Evolutionary conservation across 35 echinoderm and acorn worm species (phyloP).

Genomic region (Eucidaris tribuloides): DNA sequence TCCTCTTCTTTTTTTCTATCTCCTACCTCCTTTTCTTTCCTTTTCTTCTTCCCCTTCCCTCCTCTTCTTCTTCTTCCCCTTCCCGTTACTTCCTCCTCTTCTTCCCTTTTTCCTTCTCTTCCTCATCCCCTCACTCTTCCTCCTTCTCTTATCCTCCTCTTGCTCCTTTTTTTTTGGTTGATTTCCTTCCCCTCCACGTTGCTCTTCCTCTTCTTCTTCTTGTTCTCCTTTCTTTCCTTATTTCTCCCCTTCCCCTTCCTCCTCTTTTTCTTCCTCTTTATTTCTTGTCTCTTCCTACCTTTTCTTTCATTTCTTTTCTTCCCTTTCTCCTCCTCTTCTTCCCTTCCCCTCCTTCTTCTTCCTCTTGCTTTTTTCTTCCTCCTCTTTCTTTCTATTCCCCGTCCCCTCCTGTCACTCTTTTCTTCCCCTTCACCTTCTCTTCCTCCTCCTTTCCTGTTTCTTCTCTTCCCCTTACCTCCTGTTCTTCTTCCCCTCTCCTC

Average conservation of each 20-base stretch:
- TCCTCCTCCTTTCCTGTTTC: background rate
- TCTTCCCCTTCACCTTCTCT: too few species aligned
- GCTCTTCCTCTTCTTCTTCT: background rate
- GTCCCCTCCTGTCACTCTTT: background rate
- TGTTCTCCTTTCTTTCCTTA: too few species aligned
- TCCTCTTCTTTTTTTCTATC: background rate
- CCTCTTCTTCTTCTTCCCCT: background rate
- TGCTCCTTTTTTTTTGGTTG: too few species aligned
- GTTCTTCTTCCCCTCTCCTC: background rate
- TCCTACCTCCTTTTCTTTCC: background rate
- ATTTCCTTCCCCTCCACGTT: background rate
- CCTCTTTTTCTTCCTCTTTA: background rate
- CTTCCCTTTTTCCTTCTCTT: background rate
- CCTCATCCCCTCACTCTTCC: too few species aligned
- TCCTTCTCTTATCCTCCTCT: too few species aligned
- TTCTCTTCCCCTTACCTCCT: too few species aligned
- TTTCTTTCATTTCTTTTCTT: too few species aligned
- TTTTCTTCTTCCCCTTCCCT: background rate
- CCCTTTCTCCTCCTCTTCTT: background rate
- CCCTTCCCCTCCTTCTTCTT: too few species aligned
- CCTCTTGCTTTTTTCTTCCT: too few species aligned
- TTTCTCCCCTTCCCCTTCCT: background rate
- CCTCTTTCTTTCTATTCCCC: background rate
- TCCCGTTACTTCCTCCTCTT: background rate
- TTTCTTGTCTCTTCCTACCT: too few species aligned